Evolutionary conservation across 2,113 vertebrate species (phyloP).

Genomic region (Pseudorasbora parva): DNA sequence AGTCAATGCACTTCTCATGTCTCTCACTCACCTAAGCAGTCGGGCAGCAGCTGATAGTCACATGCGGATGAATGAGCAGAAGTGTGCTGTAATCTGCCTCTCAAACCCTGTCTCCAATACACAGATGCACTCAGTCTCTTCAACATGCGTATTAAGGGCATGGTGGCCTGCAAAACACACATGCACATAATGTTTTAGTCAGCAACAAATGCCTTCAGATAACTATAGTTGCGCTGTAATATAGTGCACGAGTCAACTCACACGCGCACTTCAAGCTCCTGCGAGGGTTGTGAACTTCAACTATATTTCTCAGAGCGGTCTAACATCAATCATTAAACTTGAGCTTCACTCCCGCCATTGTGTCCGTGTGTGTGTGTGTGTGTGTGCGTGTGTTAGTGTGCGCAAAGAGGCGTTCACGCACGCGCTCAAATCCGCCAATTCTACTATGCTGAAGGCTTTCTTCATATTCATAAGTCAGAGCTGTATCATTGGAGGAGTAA

Average conservation of each 20-base stretch:
- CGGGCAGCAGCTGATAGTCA: slow-evolving; percentile 49
- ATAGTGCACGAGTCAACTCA: neutral
- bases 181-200: neutral
- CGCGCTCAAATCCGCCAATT: neutral
- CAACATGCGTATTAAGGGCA: slow-evolving; percentile 53
- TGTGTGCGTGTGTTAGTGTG: too few relatives aligned
- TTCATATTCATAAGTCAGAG: too few relatives aligned
- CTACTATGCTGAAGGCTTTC: neutral
- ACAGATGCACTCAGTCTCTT: slow-evolving; percentile 9
- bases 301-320: neutral
- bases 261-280: neutral
- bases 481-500: too few relatives aligned
- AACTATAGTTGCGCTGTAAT: neutral
- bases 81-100: slow-evolving; percentile 47
- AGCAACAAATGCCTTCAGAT: neutral
- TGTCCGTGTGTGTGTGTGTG: neutral
- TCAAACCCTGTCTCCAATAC: neutral
- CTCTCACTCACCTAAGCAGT: slow-evolving; percentile 70
- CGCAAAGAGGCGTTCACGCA: neutral
- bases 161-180: slow-evolving; percentile 48
- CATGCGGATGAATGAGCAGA: slow-evolving; percentile 31
- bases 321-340: slow-evolving; percentile 32
- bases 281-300: neutral
- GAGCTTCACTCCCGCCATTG: neutral
- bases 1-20: neutral